Conservation (phyloP, 2,888 invertebrate species). For the Bruchidius siliquastri region DNA sequence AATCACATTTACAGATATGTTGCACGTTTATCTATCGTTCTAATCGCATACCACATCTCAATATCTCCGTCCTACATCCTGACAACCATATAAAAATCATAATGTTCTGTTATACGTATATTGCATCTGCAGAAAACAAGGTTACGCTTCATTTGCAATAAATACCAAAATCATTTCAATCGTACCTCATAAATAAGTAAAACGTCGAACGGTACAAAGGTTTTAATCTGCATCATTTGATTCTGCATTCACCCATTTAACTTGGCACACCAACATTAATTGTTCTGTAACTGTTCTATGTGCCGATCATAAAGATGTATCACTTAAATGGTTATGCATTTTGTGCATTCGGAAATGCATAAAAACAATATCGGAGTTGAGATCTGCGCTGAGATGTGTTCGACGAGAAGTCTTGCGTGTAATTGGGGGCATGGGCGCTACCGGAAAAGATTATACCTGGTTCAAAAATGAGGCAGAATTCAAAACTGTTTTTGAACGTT, state of each 20-base stretch:
- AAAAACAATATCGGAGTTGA: background rate
- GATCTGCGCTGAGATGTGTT: background rate
- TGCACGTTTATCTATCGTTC: background rate
- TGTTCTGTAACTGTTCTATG: background rate
- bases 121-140: background rate
- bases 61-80: background rate
- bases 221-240: background rate
- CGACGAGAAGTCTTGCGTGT: background rate
- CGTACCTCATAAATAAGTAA: background rate
- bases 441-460: background rate
- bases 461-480: background rate
- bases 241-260: background rate
- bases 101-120: background rate
- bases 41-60: background rate
- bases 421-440: background rate
- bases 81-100: background rate
- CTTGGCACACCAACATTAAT: background rate
- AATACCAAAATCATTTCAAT: background rate
- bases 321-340: background rate
- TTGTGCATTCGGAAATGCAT: background rate
- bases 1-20: background rate
- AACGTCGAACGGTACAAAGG: background rate
- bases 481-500: background rate
- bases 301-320: background rate
- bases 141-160: background rate